phyloP scores from a whole-genome alignment of 2,113 vertebrate species.

The Sylvietta virens region DNA sequence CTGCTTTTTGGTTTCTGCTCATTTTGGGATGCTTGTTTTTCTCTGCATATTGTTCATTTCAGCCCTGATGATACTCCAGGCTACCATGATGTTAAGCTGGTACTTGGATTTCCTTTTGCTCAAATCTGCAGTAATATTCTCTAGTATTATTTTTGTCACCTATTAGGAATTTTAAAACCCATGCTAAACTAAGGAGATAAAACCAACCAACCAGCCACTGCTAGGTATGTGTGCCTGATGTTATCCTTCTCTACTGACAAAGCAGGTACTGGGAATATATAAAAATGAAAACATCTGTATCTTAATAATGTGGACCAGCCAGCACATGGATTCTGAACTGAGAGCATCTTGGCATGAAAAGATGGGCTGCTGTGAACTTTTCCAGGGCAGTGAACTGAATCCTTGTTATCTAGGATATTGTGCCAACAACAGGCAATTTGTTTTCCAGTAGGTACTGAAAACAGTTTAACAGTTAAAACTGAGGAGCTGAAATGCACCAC shows the following conservation, averaged over 20 bases:
- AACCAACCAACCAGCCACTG: neutral
- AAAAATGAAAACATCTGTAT: neutral
- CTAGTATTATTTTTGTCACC: neutral
- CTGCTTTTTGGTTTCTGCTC: neutral
- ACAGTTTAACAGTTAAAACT: too few relatives aligned
- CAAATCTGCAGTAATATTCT: neutral
- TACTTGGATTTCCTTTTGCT: neutral
- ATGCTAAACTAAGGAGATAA: neutral
- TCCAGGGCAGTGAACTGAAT: neutral
- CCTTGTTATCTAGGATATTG: neutral
- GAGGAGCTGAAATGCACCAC: neutral
- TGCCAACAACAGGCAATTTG: neutral
- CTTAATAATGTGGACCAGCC: neutral
- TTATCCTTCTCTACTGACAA: neutral
- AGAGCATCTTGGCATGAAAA: neutral
- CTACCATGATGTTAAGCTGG: neutral
- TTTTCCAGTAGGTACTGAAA: neutral
- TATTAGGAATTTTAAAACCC: neutral
- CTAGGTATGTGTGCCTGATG: neutral
- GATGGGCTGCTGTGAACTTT: neutral
- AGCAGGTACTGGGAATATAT: neutral
- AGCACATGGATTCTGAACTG: neutral
- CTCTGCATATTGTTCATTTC: neutral
- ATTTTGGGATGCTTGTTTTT: neutral
- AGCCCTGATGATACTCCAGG: neutral